A percentile compares a stretch with the other conserved stretches of the same genome.
Evolutionary conservation across 2,888 invertebrate genomes (phyloP).

Genomic region (Machimus atricapillus): DNA sequence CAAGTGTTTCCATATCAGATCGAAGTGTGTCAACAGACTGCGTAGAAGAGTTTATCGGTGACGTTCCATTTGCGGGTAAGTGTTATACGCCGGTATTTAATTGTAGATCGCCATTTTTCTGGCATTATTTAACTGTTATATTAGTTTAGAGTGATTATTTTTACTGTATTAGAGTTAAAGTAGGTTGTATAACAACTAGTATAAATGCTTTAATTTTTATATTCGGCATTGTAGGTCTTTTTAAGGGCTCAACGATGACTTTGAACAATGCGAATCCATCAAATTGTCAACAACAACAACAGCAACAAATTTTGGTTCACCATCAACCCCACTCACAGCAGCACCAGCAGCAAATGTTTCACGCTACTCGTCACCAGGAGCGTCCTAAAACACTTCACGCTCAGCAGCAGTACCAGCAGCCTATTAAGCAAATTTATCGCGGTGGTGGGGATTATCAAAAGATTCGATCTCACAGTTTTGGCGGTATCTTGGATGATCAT

Average conservation of each 20-base stretch:
- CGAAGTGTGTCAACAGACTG: constrained; percentile 79
- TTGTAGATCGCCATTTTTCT: no score
- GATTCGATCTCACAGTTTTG: constrained; percentile 29
- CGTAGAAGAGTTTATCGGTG: constrained; percentile 84
- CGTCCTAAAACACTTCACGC: constrained; percentile 34
- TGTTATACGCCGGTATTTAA: constrained; percentile 47
- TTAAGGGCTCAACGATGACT: constrained; percentile 81
- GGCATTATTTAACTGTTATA: no score
- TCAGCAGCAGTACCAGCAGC: constrained; percentile 32
- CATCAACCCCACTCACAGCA: neutral
- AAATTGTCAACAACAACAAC: neutral
- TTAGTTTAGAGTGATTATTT: no score
- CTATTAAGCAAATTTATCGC: neutral
- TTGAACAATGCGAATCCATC: constrained; percentile 65
- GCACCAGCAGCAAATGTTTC: constrained; percentile 54
- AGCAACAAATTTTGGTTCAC: constrained; percentile 45
- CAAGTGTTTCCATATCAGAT: constrained; percentile 75
- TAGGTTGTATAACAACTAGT: no score
- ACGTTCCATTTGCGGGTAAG: constrained; percentile 87
- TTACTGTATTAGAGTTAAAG: no score
- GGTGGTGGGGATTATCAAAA: neutral
- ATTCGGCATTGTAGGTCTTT: constrained; percentile 68
- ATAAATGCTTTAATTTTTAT: no score
- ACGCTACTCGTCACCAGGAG: constrained; percentile 38
- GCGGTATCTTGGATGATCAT: constrained; percentile 15